Base-by-base conservation (phyloP, 2,888 invertebrate species). In the Ophion obscuratus region DNA sequence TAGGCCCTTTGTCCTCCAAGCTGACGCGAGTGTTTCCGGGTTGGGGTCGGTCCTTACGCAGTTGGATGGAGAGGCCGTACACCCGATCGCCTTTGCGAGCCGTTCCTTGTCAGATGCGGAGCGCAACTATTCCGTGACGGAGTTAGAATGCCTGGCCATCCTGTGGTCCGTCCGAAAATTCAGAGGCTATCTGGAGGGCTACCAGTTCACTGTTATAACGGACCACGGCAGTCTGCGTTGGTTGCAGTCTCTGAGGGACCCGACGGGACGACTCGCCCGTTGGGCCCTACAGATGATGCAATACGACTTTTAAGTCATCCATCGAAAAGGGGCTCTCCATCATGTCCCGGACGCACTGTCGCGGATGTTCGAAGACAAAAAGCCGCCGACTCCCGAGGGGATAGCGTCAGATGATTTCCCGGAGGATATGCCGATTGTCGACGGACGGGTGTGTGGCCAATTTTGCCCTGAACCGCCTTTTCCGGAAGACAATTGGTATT, bases 131-230 rank as follows among this genome's bases (percentile, higher is more conserved):
- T 70, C 86, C 3, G 75, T 74, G 0, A 88, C 87, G 1, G 89
- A 90, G 81, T 79, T 68, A 36, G 91, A 91, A 40, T 91, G 89
- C 66, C 68, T 90, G 0, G 89, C 89, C 0, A 85, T 91, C 0
- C 10, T 90, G 0, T 89, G 88, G 88, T 91, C 31, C 31, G 31
- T 31, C 4, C 31, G 31, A 31, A 31, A 31, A 31, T 31, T 31
- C 31, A 1, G 31, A 2, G 31, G 31, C 4, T 31, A 31, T 1
- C 31, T 31, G 31, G 31, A 31, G 31, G 31, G 31, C 31, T 2
- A 31, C 31, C 31, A 4, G 31, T 31, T 31, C 64, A 88, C 70
- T 1, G 90, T 91, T 0, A 84, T 91, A 0, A 91, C 89, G 0
- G 90, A 91, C 36, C 91, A 91, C n/a, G 53, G 73, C 17, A 87